Evolutionary conservation across 2,113 vertebrate genomes (phyloP).

Genomic region (Notarius lentiginosus): DNA sequence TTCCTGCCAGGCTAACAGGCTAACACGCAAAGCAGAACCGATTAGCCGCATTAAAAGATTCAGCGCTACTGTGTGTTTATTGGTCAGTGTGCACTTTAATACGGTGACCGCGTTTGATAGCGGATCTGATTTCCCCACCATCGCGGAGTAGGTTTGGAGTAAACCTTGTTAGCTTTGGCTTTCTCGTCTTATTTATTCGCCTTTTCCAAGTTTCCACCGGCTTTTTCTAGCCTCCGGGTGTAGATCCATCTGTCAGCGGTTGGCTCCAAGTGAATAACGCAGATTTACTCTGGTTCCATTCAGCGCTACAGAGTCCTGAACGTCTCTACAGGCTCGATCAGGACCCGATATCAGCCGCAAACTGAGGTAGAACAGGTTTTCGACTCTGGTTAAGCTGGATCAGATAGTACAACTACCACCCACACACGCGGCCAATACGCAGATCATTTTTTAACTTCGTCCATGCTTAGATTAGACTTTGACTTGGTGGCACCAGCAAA

Average conservation of each 20-base stretch:
- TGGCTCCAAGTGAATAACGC: constrained; percentile 32
- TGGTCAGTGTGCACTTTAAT: neutral
- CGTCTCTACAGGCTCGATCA: neutral
- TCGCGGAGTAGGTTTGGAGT: neutral
- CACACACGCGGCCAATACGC: neutral
- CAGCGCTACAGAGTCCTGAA: neutral
- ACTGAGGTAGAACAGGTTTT: neutral
- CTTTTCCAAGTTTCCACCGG: constrained; percentile 23
- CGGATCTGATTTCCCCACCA: neutral
- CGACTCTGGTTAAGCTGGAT: constrained; percentile 50
- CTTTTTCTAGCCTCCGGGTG: constrained; percentile 8
- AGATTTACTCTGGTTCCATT: constrained; percentile 11
- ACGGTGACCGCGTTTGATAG: neutral
- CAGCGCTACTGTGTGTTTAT: neutral
- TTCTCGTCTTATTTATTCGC: constrained; percentile 11
- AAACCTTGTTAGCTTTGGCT: constrained; percentile 33
- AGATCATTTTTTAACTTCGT: neutral
- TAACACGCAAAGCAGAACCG: neutral
- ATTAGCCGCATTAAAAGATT: neutral
- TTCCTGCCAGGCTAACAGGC: neutral
- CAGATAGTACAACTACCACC: constrained; percentile 21
- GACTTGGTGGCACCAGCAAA: neutral
- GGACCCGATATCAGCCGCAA: neutral
- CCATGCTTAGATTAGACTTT: neutral
- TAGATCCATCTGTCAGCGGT: constrained; percentile 32